Base-by-base conservation (phyloP, 2,113 vertebrate species). In the Verasper variegatus region DNA sequence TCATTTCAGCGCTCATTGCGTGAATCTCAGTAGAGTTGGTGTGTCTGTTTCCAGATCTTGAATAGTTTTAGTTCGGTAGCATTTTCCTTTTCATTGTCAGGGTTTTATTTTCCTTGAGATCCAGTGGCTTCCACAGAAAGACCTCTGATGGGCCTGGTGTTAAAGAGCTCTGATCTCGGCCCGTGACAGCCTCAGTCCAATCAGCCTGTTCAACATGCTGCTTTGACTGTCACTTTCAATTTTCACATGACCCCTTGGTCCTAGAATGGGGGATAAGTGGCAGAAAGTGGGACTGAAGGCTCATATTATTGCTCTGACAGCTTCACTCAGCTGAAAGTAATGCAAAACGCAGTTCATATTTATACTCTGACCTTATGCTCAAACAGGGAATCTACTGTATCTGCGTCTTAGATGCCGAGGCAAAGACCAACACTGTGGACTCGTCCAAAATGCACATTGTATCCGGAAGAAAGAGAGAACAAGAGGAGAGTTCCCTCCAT, bases 261-360 rank as follows among this genome's bases (percentile, higher is more conserved):
- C 95, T 95, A 96, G 96, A 95, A 93, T 94, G 94, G 95, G 96
- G 91, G 94, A 95, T 95, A 97, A 96, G 96, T 97, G 96, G 95
- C 95, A 97, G 96, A 97, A 96, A 94, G 95, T 89, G 89, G 95
- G 91, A 96, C 95, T 97, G 97, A 98, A 98, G 95, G 96, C 96
- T 96, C 92, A 94, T 94, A 96, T 98, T 96, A 99, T 98, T 96
- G 95, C 92, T 95, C 95, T 97, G 97, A 99, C 97, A 98, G 97
- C 95, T 98, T 97, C 97, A 97, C 95, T 97, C 97, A 97, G 97
- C 96, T 96, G 95, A 95, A 97, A 96, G 96, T 98, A 98, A 99
- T 96, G 96, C 95, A 97, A 97, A 97, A 98, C 93, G 94, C 96
- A 96, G 97, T 97, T 98, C 97, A 97, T 97, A 96, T 97, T 97